These are phyloP conservation scores for Hucho hucho DNA, from an alignment of 2,113 vertebrate species.

Conservation along the genomic window DNA sequence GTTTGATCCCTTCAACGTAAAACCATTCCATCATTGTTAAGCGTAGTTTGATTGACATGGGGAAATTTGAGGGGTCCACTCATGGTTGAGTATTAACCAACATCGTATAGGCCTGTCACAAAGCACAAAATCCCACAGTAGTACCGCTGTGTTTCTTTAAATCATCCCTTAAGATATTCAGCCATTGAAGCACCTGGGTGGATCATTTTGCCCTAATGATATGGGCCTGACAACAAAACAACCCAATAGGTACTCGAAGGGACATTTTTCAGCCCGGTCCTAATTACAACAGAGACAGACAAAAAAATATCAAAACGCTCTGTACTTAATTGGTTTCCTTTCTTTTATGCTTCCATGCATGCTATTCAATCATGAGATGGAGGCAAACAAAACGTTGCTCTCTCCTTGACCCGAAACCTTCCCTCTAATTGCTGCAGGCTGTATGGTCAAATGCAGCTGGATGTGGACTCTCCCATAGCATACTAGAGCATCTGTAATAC, in stretches of 20 bases:
- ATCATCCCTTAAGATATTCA: constrained; percentile 55
- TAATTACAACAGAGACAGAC: constrained; percentile 66
- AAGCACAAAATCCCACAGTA: constrained; percentile 28
- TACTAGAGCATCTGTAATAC: constrained; percentile 26
- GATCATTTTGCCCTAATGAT: constrained; percentile 70
- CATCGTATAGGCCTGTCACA: constrained; percentile 30
- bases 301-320: constrained; percentile 69
- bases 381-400: constrained; percentile 73
- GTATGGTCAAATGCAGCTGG: constrained; percentile 60
- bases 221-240: constrained; percentile 69
- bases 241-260: constrained; percentile 69
- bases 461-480: constrained; percentile 44
- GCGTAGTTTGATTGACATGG: constrained; percentile 34
- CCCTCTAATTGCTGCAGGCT: constrained; percentile 62
- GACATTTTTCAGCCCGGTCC: constrained; percentile 60
- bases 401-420: constrained; percentile 71
- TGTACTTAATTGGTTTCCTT: constrained; percentile 74
- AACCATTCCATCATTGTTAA: constrained; percentile 36
- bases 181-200: constrained; percentile 65
- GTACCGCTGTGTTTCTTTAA: constrained; percentile 53
- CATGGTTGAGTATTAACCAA: constrained; percentile 33
- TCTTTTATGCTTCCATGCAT: constrained; percentile 68
- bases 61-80: constrained; percentile 53
- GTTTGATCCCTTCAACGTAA: constrained; percentile 26
- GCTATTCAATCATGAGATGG: constrained; percentile 70